Evolutionary conservation across 2,888 invertebrate species (phyloP), one percentile per base, ranked within the genome.

Genomic region (Andricus curvator): DNA sequence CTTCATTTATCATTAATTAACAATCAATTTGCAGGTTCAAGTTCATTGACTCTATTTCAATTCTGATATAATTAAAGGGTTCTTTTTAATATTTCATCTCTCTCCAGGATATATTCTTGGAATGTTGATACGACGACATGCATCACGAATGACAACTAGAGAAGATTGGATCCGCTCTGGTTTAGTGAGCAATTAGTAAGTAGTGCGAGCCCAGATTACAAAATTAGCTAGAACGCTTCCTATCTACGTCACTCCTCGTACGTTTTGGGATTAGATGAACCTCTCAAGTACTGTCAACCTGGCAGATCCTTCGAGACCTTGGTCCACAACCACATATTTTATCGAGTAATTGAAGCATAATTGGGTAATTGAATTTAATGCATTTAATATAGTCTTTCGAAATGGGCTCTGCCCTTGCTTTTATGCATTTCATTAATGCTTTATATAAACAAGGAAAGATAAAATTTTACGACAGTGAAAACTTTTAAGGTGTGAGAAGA

Each of bases 121-220:
- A 70, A 51, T 51, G 51, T 70, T 70, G 51, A 33, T 22, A 51
- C 64, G 51, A 78, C 48, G 78, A 56, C 64, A 78, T 66, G 78
- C 44, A 67, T 67, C 29, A 51, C 78, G 67, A 56, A 78, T 56
- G 66, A 64, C 33, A 62, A 56, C 82, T 77, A 79, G 85, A 84
- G 90, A 88, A 91, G 90, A 91, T 90, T 91, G 90, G 91, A 89
- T 90, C 86, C 87, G 83, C 83, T 83, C 84, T 89, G 88, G 87
- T 91, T 91, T 91, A 91, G 89, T 90, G 90, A 89, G 91, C 90
- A 91, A 89, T 91, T 91, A 91, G 87, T 87, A 85, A 86, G 84
- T 88, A 89, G 90, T 87, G 89, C 87, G 89, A 88, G 89, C 85
- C 86, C 84, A 86, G 89, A 91, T 91, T 91, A 89, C 90, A 88